Evolutionary conservation across 2,888 invertebrate genomes (phyloP), one percentile per base, ranked within the genome.

Genomic region (Hoplodrina ambigua): DNA sequence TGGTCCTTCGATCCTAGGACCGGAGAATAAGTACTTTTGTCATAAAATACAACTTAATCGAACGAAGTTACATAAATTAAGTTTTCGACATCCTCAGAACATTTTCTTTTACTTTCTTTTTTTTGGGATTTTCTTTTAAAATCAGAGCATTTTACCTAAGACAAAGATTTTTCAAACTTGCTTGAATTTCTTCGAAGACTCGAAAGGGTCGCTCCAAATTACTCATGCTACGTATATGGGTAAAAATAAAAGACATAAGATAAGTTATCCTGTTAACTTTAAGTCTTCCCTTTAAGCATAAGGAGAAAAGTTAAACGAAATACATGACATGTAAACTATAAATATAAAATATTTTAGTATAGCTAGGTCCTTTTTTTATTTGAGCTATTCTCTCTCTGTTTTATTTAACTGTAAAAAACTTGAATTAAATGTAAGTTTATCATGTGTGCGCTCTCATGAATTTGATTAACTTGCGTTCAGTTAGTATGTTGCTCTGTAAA

Each of bases 241-340:
- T 67, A 56, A 50, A 41, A 64, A 66, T 69, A 67, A 72, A 67
- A 80, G 0, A 33, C 62, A 69, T 59, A 49, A 50, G 30, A 49
- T 20, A 61, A 80, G 63, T 72, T 69, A 41, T 50, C 30, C 30
- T 19, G 44, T 61, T 55, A 67, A 72, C 41, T 69, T 76, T 55
- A 55, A 62, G 60, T 54, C 41, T 69, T 69, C 15, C 15, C 10
- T 62, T 25, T 37, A 58, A 54, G 17, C 30, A 41, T 19, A 20
- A 50, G 37, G 33, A 62, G n/a, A 13, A 20, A n/a, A 1, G 30
- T 15, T 62, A 50, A 56, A 65, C 44, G 57, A 50, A 61, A n/a
- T n/a, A n/a, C n/a, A n/a, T 58, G 50, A 57, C 53, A 61, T 68
- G 61, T 55, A 65, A 64, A 68, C 44, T 44, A 62, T 2, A 25